These are phyloP conservation scores for Eristalinus sepulchralis DNA, from an alignment of 2,888 invertebrate species.

Conservation along the genomic window DNA sequence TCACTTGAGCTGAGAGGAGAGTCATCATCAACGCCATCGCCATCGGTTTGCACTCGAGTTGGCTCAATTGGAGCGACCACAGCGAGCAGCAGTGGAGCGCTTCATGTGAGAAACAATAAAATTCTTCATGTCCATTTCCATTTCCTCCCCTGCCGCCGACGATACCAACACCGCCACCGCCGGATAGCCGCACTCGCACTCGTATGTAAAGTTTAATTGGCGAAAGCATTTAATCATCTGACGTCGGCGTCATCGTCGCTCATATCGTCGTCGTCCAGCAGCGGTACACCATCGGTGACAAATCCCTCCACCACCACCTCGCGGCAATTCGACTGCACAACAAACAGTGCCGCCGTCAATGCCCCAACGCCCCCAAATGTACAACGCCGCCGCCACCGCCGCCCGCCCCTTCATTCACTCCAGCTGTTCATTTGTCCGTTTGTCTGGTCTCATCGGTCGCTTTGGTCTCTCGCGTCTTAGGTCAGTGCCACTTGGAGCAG, in stretches of 20 bases:
- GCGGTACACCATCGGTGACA: conserved; percentile 34
- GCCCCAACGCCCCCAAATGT: conserved; percentile 27
- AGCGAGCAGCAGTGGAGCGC: conserved; percentile 19
- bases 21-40: conserved; percentile 58
- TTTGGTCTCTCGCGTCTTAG: conserved; percentile 54
- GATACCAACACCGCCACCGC: not conserved
- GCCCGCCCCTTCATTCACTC: not conserved
- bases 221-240: conserved; percentile 68
- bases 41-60: conserved; percentile 40
- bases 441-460: not conserved
- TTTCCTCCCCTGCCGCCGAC: conserved; percentile 21
- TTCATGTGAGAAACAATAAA: conserved; percentile 44
- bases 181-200: not conserved
- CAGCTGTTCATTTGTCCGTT: not conserved
- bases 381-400: not conserved
- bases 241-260: conserved; percentile 6
- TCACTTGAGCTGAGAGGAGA: conserved; percentile 44
- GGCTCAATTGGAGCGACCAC: conserved; percentile 52
- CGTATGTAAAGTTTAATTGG: conserved; percentile 57
- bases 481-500: conserved; percentile 66
- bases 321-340: conserved; percentile 4
- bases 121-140: conserved; percentile 32
- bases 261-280: conserved; percentile 1
- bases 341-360: not conserved
- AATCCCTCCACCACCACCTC: conserved; percentile 47